These are phyloP conservation scores for Notospermus geniculatus DNA, from an alignment of 1,140 invertebrate genomes.

Conservation along the genomic window DNA sequence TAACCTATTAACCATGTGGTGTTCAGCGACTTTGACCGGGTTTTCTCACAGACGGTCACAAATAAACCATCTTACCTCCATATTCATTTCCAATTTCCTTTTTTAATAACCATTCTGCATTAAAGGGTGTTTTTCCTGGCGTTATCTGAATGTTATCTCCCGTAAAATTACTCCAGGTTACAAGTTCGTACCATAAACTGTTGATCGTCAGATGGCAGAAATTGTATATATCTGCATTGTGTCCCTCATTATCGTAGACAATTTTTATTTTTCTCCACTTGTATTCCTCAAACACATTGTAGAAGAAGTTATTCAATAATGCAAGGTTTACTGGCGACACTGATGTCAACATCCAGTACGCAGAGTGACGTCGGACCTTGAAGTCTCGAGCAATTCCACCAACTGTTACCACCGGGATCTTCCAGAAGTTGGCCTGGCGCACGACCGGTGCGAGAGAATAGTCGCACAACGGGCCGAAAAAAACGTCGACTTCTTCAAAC, in stretches of 20 bases:
- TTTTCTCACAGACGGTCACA: too few relatives aligned
- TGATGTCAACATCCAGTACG: slow-evolving; percentile 76
- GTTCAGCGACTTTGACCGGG: too few relatives aligned
- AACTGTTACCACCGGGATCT: slow-evolving; percentile 81
- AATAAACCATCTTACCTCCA: too few relatives aligned
- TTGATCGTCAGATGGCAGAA: slow-evolving; percentile 47
- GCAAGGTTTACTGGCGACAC: slow-evolving; percentile 76
- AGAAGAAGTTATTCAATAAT: slow-evolving; percentile 68
- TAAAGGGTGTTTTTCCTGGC: neutral
- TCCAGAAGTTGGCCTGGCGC: slow-evolving; percentile 79
- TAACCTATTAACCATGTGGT: too few relatives aligned
- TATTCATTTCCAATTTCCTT: slow-evolving; percentile 5
- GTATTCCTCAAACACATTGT: slow-evolving; percentile 63
- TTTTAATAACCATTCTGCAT: neutral
- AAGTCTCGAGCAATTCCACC: slow-evolving; percentile 81
- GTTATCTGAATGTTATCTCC: neutral
- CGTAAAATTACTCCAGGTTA: neutral
- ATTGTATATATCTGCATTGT: slow-evolving; percentile 53
- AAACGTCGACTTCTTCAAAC: slow-evolving; percentile 64
- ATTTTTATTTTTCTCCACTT: slow-evolving; percentile 69
- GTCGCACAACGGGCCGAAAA: slow-evolving; percentile 86
- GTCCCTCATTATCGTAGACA: slow-evolving; percentile 68
- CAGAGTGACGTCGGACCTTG: slow-evolving; percentile 47
- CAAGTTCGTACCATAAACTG: neutral
- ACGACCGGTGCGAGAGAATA: slow-evolving; percentile 89